Evolutionary conservation across 2,888 invertebrate genomes (phyloP).

Genomic region (Lycaena phlaeas): DNA sequence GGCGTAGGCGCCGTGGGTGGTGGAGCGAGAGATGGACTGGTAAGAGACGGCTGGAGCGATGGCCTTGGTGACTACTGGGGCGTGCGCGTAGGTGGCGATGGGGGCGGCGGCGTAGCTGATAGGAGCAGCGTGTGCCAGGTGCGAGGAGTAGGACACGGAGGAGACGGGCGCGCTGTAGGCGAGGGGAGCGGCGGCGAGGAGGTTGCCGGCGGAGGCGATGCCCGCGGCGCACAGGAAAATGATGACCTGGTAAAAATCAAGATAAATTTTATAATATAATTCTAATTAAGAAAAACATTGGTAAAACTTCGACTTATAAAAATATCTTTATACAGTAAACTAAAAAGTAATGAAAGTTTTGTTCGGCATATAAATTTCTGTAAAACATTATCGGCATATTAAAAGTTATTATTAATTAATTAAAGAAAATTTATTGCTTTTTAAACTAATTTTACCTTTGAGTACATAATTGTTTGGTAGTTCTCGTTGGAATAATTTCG

Average conservation of each 20-base stretch:
- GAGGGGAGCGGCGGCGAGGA: conserved; percentile 66
- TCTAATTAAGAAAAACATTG: no score
- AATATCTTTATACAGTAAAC: no score
- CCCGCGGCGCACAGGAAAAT: conserved; percentile 73
- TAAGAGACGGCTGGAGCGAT: conserved; percentile 41
- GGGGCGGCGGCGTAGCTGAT: conserved; percentile 30
- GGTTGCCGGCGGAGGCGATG: conserved; percentile 73
- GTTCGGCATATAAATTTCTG: no score
- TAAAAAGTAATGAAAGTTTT: no score
- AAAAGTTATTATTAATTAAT: no score
- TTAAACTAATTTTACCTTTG: conserved; percentile 42
- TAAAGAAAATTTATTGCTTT: no score
- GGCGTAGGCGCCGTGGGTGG: conserved; percentile 26
- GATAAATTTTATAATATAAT: not conserved
- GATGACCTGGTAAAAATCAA: conserved; percentile 46
- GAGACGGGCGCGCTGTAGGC: conserved; percentile 62
- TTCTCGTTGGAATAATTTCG: conserved; percentile 50
- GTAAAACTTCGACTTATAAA: no score
- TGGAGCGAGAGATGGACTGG: conserved; percentile 40
- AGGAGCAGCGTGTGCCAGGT: conserved; percentile 23
- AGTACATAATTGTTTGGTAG: conserved; percentile 52
- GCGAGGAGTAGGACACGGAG: conserved; percentile 27
- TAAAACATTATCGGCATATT: no score
- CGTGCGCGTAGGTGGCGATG: conserved; percentile 27
- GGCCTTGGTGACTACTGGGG: conserved; percentile 63